Evolutionary conservation across 30 jellyfish, hydroid and myxozoan genomes (phyloP).

Genomic region (Calvadosia cruxmelitensis): DNA sequence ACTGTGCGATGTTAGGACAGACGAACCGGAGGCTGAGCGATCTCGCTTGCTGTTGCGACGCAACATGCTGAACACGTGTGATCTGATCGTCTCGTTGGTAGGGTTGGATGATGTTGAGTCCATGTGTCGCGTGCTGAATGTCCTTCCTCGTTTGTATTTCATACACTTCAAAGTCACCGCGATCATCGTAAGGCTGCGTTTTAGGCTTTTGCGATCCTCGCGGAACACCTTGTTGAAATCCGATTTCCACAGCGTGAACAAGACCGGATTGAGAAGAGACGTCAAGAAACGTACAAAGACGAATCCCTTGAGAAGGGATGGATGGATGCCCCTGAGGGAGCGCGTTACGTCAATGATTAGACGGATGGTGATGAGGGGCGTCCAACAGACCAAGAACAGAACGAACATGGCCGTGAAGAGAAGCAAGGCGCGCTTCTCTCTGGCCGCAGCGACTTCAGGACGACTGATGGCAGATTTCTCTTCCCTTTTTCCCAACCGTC

Average conservation of each 20-base stretch:
- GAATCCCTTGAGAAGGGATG: constrained; percentile 2
- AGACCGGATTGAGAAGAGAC: constrained; percentile 33
- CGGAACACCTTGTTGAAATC: constrained; percentile 24
- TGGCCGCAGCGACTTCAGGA: constrained; percentile 17
- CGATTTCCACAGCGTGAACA: constrained; percentile 34
- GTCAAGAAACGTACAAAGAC: constrained; percentile 37
- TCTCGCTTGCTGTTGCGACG: background rate
- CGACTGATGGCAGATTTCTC: constrained; percentile 5
- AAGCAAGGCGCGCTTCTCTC: constrained; percentile 42
- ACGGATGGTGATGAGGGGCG: constrained; percentile 38
- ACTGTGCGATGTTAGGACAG: background rate
- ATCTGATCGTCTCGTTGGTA: background rate
- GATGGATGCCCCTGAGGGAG: constrained; percentile 12
- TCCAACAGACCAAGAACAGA: constrained; percentile 37
- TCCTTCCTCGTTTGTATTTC: background rate
- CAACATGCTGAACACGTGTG: background rate
- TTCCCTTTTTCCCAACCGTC: constrained; percentile 28
- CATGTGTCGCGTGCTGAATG: background rate
- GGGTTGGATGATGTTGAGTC: background rate
- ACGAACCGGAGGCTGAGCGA: background rate
- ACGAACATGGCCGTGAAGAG: constrained; percentile 30
- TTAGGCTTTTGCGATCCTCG: constrained; percentile 3
- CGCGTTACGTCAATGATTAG: constrained; percentile 3
- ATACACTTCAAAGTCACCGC: background rate
- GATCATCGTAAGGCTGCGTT: background rate